These are phyloP conservation scores for Connochaetes taurinus DNA, from an alignment of 2,113 vertebrate species.

Conservation along the genomic window DNA sequence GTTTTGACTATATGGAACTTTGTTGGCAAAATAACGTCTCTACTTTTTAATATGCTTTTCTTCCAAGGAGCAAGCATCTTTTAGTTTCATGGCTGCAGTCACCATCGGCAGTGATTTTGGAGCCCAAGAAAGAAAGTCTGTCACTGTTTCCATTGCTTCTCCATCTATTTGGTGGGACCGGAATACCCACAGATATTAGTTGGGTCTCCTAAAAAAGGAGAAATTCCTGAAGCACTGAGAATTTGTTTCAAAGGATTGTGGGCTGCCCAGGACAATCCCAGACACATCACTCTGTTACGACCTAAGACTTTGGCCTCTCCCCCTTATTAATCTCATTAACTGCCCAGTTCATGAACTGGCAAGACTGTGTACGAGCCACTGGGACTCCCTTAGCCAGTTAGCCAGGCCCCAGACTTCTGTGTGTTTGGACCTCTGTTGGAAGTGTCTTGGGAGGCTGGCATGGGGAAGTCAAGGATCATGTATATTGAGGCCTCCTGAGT, in stretches of 20 bases:
- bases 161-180: background rate
- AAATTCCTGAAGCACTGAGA: background rate
- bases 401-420: background rate
- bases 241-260: background rate
- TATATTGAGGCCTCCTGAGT: background rate
- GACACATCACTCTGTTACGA: background rate
- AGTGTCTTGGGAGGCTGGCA: background rate
- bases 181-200: background rate
- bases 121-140: background rate
- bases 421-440: background rate
- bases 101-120: background rate
- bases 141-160: background rate
- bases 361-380: background rate
- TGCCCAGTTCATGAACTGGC: background rate
- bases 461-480: background rate
- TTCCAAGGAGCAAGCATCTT: background rate
- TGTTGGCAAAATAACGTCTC: background rate
- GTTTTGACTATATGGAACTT: background rate
- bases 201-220: background rate
- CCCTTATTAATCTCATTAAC: background rate
- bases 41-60: background rate
- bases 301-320: background rate
- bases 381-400: background rate
- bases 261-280: background rate
- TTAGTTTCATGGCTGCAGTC: background rate